Conservation (phyloP, 1,140 invertebrate genomes). For the Drosophila elegans region DNA sequence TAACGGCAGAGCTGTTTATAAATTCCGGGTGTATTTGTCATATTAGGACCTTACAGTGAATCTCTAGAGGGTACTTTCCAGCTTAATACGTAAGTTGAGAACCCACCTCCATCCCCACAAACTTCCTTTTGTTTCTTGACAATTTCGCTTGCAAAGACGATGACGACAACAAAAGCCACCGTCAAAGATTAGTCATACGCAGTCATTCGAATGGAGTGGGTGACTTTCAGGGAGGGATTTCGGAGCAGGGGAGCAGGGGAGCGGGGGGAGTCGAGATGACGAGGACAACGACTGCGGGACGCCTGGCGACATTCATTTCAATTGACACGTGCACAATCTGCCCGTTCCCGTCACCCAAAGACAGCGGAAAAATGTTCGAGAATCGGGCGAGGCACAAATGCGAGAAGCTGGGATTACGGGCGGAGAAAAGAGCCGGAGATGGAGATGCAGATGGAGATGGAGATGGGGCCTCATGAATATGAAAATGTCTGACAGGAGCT, state of each 20-base stretch:
- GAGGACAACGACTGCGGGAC: conserved; percentile 65
- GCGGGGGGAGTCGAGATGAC: conserved; percentile 9
- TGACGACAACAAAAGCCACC: conserved; percentile 57
- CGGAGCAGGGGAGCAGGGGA: background rate
- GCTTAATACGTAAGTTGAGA: conserved; percentile 6
- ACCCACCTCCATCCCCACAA: background rate
- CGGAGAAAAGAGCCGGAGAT: conserved; percentile 5
- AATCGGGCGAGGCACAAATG: conserved; percentile 62
- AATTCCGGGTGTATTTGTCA: background rate
- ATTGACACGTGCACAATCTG: conserved; percentile 59
- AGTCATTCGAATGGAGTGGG: conserved; percentile 41
- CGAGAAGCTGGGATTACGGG: conserved; percentile 25
- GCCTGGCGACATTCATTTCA: conserved; percentile 80
- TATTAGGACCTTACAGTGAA: background rate
- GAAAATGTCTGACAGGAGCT: conserved; percentile 66
- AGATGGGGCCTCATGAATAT: conserved; percentile 67
- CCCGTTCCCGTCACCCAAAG: conserved; percentile 29
- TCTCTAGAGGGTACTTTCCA: conserved; percentile 21
- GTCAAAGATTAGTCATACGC: conserved; percentile 79
- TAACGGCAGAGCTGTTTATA: too few species aligned
- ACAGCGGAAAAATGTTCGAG: conserved; percentile 67
- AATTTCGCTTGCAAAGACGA: conserved; percentile 59
- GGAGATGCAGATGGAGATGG: conserved; percentile 4
- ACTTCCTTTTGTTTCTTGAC: conserved; percentile 45
- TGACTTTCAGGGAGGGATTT: conserved; percentile 8